Percentiles rank a stretch among this genome's conserved stretches.
These are phyloP conservation scores for Colaptes auratus DNA, from an alignment of 2,113 vertebrate genomes.

Conservation along the genomic window DNA sequence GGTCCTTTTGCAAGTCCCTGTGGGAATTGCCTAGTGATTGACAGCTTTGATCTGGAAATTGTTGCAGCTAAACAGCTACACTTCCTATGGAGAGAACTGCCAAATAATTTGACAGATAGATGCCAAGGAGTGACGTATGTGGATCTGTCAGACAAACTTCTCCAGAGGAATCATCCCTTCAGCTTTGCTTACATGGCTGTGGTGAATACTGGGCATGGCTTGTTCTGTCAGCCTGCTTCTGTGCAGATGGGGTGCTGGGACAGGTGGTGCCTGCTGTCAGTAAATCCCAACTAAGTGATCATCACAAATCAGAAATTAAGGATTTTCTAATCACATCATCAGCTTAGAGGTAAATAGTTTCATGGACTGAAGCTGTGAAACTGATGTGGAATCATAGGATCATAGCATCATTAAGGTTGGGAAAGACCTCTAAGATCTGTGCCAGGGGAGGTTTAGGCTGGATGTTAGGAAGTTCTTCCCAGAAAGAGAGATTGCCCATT, in stretches of 20 bases:
- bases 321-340: background rate
- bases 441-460: too few species aligned
- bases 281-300: background rate
- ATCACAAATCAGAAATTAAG: background rate
- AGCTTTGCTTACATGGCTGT: background rate
- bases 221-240: background rate
- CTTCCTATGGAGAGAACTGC: slow-evolving; percentile 38
- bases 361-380: background rate
- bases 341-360: background rate
- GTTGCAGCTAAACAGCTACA: slow-evolving; percentile 50
- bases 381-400: background rate
- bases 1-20: slow-evolving; percentile 55
- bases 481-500: too few species aligned
- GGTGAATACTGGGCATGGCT: background rate
- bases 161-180: background rate
- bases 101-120: slow-evolving; percentile 62
- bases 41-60: slow-evolving; percentile 69
- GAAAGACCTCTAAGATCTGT: too few species aligned
- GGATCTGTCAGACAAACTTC: slow-evolving; percentile 31
- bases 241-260: background rate
- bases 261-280: background rate
- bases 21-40: slow-evolving; percentile 60
- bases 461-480: too few species aligned
- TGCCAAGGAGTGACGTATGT: slow-evolving; percentile 34
- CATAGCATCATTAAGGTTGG: too few species aligned